A percentile compares a stretch with the other conserved stretches of the same genome.
These are phyloP conservation scores for Unio delphinus DNA, from an alignment of 2,888 invertebrate genomes.

Conservation along the genomic window DNA sequence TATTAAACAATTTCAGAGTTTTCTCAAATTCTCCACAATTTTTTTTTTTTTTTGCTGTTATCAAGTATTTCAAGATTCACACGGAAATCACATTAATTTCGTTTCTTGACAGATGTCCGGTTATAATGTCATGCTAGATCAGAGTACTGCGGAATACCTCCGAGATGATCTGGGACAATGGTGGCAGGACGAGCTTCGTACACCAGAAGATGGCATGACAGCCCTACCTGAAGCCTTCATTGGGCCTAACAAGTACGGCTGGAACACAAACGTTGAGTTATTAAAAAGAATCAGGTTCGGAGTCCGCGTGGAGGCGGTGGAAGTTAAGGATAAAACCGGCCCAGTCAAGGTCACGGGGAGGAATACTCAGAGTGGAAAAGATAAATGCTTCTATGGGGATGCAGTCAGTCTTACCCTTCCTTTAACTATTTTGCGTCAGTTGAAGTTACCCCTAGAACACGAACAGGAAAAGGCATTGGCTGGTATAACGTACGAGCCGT, in stretches of 20 bases:
- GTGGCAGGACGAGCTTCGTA: slow-evolving; percentile 22
- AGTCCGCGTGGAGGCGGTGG: slow-evolving; percentile 3
- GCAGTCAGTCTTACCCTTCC: slow-evolving; percentile 29
- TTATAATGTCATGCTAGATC: slow-evolving; percentile 8
- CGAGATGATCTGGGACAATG: slow-evolving; percentile 19
- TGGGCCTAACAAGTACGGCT: neutral
- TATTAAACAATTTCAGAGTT: too few species aligned
- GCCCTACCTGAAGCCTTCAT: slow-evolving; percentile 10
- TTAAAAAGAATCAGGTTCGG: slow-evolving; percentile 14
- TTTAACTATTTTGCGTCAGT: slow-evolving; percentile 22
- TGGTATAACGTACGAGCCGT: slow-evolving; percentile 16
- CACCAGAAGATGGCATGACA: slow-evolving; percentile 20
- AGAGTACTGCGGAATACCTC: slow-evolving; percentile 15
- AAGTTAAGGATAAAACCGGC: slow-evolving; percentile 1
- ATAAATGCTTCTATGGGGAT: slow-evolving; percentile 11
- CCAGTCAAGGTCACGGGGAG: slow-evolving; percentile 11
- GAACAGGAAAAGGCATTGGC: slow-evolving; percentile 10
- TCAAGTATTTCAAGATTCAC: too few species aligned
- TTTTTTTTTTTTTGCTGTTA: too few species aligned
- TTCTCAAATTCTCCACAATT: too few species aligned
- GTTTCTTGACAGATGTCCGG: slow-evolving; percentile 1
- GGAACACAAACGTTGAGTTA: slow-evolving; percentile 11
- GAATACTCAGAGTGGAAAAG: slow-evolving; percentile 13
- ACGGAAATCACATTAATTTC: too few species aligned
- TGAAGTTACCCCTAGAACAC: slow-evolving; percentile 11